Conservation (phyloP, 2,888 invertebrate genomes). For the Brachypterus glaber region DNA sequence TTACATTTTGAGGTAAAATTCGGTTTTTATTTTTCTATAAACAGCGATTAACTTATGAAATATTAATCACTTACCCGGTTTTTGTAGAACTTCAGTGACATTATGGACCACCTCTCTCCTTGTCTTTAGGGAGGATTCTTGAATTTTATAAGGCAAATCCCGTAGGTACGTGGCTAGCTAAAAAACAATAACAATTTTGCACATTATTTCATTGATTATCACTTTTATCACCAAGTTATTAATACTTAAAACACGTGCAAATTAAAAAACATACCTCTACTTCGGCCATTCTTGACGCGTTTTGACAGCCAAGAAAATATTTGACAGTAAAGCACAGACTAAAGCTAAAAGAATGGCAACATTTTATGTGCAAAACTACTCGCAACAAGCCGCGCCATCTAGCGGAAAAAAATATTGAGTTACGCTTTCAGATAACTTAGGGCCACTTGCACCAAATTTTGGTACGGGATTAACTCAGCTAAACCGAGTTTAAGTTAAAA, state of each 20-base stretch:
- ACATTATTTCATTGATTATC: neutral
- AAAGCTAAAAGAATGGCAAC: too few relatives aligned
- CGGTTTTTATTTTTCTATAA: too few relatives aligned
- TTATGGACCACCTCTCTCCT: conserved; percentile 57
- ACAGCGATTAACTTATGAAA: conserved; percentile 8
- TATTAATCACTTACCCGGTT: conserved; percentile 52
- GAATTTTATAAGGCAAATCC: conserved; percentile 63
- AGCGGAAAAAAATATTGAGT: too few relatives aligned
- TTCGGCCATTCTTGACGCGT: conserved; percentile 63
- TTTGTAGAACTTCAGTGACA: conserved; percentile 60
- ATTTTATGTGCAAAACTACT: too few relatives aligned
- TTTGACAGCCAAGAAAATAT: too few relatives aligned
- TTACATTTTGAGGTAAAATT: too few relatives aligned
- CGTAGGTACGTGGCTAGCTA: conserved; percentile 61
- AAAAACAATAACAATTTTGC: conserved; percentile 23
- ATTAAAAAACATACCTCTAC: conserved; percentile 50
- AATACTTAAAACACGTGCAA: conserved; percentile 39
- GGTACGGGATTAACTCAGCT: too few relatives aligned
- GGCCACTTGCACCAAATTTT: too few relatives aligned
- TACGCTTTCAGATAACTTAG: too few relatives aligned
- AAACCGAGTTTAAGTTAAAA: too few relatives aligned
- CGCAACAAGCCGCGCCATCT: too few relatives aligned
- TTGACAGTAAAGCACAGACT: too few relatives aligned
- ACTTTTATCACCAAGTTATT: neutral
- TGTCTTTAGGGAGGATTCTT: conserved; percentile 62